phyloP scores from a whole-genome alignment of 2,113 vertebrate genomes.

The Cromileptes altivelis region DNA sequence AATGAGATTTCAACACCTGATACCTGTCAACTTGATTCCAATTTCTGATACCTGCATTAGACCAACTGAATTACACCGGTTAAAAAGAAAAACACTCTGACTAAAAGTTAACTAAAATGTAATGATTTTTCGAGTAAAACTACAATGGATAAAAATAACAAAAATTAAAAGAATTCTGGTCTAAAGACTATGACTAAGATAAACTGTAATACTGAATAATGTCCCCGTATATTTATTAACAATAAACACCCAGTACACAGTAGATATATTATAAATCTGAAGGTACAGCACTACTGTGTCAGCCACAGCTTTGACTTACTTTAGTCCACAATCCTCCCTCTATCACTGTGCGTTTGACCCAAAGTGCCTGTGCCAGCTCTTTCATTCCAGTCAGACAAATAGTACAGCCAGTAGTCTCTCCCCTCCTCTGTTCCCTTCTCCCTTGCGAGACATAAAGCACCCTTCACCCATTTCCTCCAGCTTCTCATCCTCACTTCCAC shows the following conservation, averaged over 20 bases:
- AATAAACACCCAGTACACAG: not conserved
- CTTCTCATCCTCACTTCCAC: slow-evolving; percentile 77
- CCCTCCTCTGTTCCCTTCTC: slow-evolving; percentile 50
- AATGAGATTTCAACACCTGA: no score
- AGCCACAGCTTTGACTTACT: slow-evolving; percentile 4
- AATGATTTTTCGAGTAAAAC: no score
- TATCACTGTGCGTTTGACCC: slow-evolving; percentile 36
- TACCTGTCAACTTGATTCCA: no score
- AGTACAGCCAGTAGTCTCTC: slow-evolving; percentile 46
- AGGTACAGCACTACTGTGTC: slow-evolving; percentile 11
- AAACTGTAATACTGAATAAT: not conserved
- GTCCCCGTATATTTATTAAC: not conserved
- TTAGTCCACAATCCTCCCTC: slow-evolving; percentile 13
- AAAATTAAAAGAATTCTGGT: no score
- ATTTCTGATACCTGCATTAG: no score
- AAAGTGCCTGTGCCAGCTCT: slow-evolving; percentile 67
- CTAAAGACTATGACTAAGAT: no score
- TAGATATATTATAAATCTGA: not conserved
- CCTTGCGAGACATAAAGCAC: slow-evolving; percentile 78
- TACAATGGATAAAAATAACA: no score
- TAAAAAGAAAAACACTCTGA: no score
- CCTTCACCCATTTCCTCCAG: slow-evolving; percentile 71
- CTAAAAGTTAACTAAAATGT: no score
- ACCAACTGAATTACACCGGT: no score
- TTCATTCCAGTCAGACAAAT: slow-evolving; percentile 62